Evolutionary conservation across 2,888 invertebrate genomes (phyloP).

Genomic region (Shargacucullia verbasci): DNA sequence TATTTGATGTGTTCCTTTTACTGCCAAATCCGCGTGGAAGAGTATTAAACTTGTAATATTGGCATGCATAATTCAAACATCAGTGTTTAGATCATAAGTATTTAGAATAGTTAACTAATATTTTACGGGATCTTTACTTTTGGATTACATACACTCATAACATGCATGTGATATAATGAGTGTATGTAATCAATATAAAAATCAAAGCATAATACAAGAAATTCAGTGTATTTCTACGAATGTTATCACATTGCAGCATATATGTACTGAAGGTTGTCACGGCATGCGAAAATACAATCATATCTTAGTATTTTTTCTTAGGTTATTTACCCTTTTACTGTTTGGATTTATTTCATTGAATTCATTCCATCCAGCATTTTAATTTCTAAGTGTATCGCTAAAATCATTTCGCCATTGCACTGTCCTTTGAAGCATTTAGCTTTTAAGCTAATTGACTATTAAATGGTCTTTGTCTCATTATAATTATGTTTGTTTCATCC

Average conservation of each 20-base stretch:
- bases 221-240: slow-evolving; percentile 3
- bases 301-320: slow-evolving; percentile 32
- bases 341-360: slow-evolving; percentile 34
- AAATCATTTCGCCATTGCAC: slow-evolving; percentile 35
- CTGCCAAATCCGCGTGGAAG: slow-evolving; percentile 7
- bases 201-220: slow-evolving; percentile 10
- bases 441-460: slow-evolving; percentile 40
- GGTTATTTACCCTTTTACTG: slow-evolving; percentile 31
- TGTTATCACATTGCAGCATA: slow-evolving; percentile 34
- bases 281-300: slow-evolving; percentile 52
- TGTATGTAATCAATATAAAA: slow-evolving; percentile 10
- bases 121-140: slow-evolving; percentile 1
- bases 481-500: slow-evolving; percentile 4
- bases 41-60: slow-evolving; percentile 13
- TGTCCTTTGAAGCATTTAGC: slow-evolving; percentile 23
- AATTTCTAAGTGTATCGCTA: slow-evolving; percentile 39
- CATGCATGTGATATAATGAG: too few relatives aligned
- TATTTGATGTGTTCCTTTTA: slow-evolving; percentile 28
- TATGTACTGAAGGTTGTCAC: slow-evolving; percentile 32
- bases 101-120: background rate
- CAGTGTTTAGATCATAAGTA: background rate
- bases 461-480: slow-evolving; percentile 19
- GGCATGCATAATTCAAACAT: slow-evolving; percentile 3
- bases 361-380: slow-evolving; percentile 33
- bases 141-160: too few relatives aligned